Evolutionary conservation across 2,888 invertebrate species (phyloP).

Genomic region (Ecdyonurus torrentis): DNA sequence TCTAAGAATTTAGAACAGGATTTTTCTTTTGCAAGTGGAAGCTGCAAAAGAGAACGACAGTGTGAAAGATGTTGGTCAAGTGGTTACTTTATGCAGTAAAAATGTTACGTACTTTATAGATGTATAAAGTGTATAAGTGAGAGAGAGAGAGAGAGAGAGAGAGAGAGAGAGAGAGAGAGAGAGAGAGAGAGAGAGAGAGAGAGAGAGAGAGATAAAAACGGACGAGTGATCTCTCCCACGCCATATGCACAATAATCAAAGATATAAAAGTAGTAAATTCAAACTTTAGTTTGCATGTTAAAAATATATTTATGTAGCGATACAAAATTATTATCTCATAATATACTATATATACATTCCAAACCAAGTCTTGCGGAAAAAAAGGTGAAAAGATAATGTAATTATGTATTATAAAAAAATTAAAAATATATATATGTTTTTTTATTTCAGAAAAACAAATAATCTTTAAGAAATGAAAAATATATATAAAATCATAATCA

Average conservation of each 20-base stretch:
- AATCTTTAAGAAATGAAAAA: no score
- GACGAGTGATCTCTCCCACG: not conserved
- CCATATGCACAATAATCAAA: not conserved
- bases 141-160: slow-evolving; percentile 11
- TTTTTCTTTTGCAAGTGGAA: no score
- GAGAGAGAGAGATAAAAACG: no score
- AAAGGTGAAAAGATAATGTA: not conserved
- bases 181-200: slow-evolving; percentile 10
- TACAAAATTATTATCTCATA: not conserved
- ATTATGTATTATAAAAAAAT: not conserved
- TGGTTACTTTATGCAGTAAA: no score
- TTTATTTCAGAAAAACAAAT: not conserved
- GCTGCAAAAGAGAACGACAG: no score
- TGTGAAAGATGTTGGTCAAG: not conserved
- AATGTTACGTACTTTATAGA: no score
- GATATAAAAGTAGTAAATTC: no score
- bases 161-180: slow-evolving; percentile 15
- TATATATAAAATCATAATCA: no score
- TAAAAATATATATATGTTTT: not conserved
- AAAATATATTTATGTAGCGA: not conserved
- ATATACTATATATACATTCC: not conserved
- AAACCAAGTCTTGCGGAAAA: not conserved
- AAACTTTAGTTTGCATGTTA: not conserved
- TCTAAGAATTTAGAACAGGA: not conserved
- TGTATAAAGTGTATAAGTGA: no score